phyloP scores from a whole-genome alignment of 2,888 invertebrate species.

The Drosophila demipolita region DNA sequence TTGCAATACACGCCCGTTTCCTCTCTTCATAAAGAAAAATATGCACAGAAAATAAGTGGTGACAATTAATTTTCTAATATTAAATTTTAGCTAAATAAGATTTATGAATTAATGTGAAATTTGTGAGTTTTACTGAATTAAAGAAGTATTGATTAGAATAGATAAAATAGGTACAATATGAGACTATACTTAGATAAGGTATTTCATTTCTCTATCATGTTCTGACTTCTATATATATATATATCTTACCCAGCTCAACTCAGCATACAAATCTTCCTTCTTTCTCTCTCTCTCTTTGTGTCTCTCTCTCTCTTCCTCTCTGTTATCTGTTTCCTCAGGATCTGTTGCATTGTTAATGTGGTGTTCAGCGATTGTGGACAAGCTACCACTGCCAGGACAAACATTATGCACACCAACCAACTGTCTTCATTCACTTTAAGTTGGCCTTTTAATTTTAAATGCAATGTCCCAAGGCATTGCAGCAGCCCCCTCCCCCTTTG shows the following conservation, averaged over 20 bases:
- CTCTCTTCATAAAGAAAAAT: no score
- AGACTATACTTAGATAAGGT: not conserved
- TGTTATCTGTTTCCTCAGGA: not conserved
- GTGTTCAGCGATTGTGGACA: slow-evolving; percentile 8
- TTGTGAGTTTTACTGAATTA: not conserved
- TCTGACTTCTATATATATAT: no score
- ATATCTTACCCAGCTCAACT: not conserved
- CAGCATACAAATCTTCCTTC: not conserved
- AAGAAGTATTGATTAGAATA: not conserved
- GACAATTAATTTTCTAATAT: no score
- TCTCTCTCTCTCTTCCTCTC: not conserved
- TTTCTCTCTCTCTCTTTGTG: not conserved
- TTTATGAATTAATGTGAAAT: not conserved
- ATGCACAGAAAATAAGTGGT: no score
- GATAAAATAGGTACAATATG: not conserved
- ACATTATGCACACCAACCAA: slow-evolving; percentile 52
- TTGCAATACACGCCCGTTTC: no score
- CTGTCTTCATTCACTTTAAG: slow-evolving; percentile 53
- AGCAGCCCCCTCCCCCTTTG: not conserved
- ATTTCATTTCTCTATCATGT: not conserved
- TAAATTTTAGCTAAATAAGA: no score
- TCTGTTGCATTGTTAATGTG: slow-evolving; percentile 16
- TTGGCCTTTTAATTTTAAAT: slow-evolving; percentile 63
- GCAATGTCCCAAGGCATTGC: slow-evolving; percentile 42
- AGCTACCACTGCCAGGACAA: not conserved